Conservation (phyloP, 1,140 invertebrate species). For the Bacillus rossius region DNA sequence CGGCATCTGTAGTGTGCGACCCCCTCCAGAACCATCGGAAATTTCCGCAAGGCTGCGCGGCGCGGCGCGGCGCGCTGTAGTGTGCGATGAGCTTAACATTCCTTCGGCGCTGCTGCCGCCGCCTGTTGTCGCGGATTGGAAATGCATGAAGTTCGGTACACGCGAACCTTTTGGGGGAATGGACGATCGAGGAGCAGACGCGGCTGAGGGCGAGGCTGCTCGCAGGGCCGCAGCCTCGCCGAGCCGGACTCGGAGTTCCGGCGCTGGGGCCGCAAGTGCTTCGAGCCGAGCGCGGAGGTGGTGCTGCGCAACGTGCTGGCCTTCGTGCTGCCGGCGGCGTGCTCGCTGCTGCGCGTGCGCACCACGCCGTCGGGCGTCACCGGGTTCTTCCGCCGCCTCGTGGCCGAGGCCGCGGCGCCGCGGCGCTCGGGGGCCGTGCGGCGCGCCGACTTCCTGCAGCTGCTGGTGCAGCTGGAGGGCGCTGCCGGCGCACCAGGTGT, state of each 20-base stretch:
- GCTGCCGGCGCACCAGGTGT: too few species aligned
- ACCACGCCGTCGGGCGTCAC: constrained; percentile 5
- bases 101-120: too few species aligned
- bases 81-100: too few species aligned
- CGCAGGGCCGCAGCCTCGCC: constrained; percentile 15
- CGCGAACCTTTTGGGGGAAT: too few species aligned
- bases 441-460: constrained; percentile 11
- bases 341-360: not conserved
- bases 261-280: not conserved
- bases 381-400: constrained; percentile 3
- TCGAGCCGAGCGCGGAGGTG: not conserved
- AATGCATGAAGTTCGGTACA: too few species aligned
- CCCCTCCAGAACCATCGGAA: too few species aligned
- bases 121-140: too few species aligned
- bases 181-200: too few species aligned
- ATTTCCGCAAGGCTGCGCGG: too few species aligned
- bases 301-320: not conserved
- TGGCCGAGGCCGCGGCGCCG: not conserved
- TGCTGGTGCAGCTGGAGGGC: constrained; percentile 4
- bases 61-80: too few species aligned
- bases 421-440: not conserved
- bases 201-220: too few species aligned
- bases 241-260: not conserved
- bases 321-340: not conserved
- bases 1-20: too few species aligned